Base-by-base conservation (phyloP, 2,797 vertebrate genomes). In the Meriones psammophilus region DNA sequence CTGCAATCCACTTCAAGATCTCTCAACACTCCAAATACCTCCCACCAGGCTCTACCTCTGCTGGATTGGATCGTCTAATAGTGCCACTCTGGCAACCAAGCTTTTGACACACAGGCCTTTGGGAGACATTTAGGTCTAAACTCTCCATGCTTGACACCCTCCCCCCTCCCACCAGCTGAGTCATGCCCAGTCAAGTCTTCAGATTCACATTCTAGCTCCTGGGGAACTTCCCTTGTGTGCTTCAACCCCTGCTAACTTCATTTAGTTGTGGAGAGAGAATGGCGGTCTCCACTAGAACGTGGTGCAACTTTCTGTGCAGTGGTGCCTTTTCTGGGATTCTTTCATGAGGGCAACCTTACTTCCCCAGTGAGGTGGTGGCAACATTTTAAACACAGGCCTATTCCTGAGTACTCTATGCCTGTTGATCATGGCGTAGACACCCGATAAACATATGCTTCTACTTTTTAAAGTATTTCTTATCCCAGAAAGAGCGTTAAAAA, bases 401-500 rank as follows among this genome's bases (percentile, higher is more conserved):
- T 50, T 95, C 66, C 54, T 4, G 42, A 42, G 42, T 42, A 42
- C 42, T 42, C 42, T 42, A 7, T 62, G 64, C 22, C 30, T 69
- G 28, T 42, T 9, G 3, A 5, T 6, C 50, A 39, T 3, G 6
- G 24, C 42, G 13, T 8, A 58, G 50, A 62, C 69, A 66, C 42
- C 54, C 15, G 58, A 69, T 62, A 76, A 73, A 33, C 22, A 28
- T 46, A 28, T 56, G 46, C 33, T 30, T 58, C 68, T 73, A 10
- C 22, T 33, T 64, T 92, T 50, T 17, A 20, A 76, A 69, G 60
- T 71, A 60, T 85, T 7, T 64, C 90, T 83, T 84, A 58, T 78
- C 71, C 39, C 36, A 62, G 69, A 89, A 94, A 84, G 12, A 91
- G 54, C 71, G 73, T 91, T 30, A 86, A 83, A 91, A 92, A 28